Conservation (phyloP, 2,797 vertebrate genomes). For the Spinus olivaceus region DNA sequence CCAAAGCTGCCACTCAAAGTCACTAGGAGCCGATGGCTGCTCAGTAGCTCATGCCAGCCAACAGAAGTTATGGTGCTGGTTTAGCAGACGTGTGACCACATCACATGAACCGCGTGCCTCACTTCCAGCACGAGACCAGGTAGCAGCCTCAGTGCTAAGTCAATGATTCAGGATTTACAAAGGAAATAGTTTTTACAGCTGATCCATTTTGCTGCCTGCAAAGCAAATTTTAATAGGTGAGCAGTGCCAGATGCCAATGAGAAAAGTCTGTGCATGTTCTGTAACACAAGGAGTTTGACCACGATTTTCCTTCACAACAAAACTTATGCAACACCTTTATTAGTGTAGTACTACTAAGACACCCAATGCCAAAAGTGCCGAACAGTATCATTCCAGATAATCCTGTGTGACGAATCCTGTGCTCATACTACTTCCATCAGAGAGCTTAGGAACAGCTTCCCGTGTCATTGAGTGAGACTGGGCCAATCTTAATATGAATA, state of each 20-base stretch:
- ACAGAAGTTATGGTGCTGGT: not conserved
- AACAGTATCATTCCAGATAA: not conserved
- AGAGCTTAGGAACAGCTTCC: not conserved
- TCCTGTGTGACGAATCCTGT: not conserved
- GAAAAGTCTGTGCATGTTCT: not conserved
- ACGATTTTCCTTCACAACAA: not conserved
- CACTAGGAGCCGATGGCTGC: not conserved
- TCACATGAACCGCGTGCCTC: conserved; percentile 21
- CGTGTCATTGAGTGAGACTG: not conserved
- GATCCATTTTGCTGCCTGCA: not conserved
- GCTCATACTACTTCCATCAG: not conserved
- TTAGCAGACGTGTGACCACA: conserved; percentile 35
- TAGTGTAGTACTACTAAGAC: not conserved
- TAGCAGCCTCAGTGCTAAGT: not conserved
- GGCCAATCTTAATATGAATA: not conserved
- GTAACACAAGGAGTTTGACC: not conserved
- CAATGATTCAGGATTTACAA: not conserved
- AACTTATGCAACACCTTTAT: not conserved
- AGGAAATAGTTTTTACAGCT: not conserved
- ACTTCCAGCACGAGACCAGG: not conserved
- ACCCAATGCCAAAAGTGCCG: not conserved
- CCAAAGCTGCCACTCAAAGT: not conserved
- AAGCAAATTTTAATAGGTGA: not conserved
- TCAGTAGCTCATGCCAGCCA: not conserved
- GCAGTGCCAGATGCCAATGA: not conserved